Evolutionary conservation across 2,113 vertebrate genomes (phyloP).

Genomic region (Albula goreensis): DNA sequence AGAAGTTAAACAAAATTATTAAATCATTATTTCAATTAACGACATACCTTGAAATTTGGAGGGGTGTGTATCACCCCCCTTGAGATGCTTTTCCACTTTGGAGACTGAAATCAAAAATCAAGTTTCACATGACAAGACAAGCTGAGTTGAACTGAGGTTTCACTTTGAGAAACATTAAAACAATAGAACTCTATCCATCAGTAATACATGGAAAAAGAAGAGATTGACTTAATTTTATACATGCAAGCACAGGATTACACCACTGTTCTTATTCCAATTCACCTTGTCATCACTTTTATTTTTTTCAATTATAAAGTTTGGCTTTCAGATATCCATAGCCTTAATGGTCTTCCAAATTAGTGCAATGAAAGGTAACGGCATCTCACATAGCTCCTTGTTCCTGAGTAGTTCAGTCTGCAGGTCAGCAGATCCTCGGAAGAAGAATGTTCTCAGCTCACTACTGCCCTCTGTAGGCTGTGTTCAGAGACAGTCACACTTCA

Average conservation of each 20-base stretch:
- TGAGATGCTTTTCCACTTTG: slow-evolving; percentile 50
- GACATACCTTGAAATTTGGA: slow-evolving; percentile 36
- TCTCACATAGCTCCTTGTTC: slow-evolving; percentile 73
- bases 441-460: slow-evolving; percentile 77
- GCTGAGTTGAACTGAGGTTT: neutral
- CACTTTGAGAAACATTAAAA: neutral
- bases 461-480: slow-evolving; percentile 83
- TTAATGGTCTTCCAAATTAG: neutral
- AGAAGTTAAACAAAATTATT: slow-evolving; percentile 5
- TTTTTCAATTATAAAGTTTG: neutral
- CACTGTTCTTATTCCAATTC: neutral
- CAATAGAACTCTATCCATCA: neutral
- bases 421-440: slow-evolving; percentile 30
- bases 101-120: slow-evolving; percentile 64
- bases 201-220: neutral
- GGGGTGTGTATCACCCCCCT: slow-evolving; percentile 1
- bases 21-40: slow-evolving; percentile 14
- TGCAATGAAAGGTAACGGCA: neutral
- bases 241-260: neutral
- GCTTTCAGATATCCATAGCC: neutral
- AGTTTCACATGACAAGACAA: slow-evolving; percentile 29
- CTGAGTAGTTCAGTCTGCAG: slow-evolving; percentile 70
- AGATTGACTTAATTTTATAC: neutral
- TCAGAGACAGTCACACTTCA: slow-evolving; percentile 38
- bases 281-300: neutral